Percentiles rank a stretch among this genome's conserved stretches.
These are phyloP conservation scores for Drosophila lacteicornis DNA, from an alignment of 1,140 invertebrate genomes.

Conservation along the genomic window DNA sequence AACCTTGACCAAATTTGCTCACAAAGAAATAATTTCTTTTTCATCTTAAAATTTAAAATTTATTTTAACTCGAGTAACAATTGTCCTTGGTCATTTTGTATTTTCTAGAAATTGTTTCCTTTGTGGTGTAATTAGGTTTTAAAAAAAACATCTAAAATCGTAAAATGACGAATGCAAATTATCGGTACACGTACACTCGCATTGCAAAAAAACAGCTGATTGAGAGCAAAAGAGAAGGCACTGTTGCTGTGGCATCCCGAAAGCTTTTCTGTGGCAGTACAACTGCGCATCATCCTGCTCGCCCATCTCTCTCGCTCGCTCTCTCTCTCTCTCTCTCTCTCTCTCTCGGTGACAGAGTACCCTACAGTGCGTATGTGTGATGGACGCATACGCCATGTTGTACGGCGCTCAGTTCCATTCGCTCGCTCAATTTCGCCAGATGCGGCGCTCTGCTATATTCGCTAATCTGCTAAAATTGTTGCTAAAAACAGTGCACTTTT, in stretches of 20 bases:
- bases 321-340: background rate
- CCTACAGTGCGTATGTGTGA: slow-evolving; percentile 45
- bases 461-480: slow-evolving; percentile 41
- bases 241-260: slow-evolving; percentile 20
- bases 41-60: no score
- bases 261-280: slow-evolving; percentile 27
- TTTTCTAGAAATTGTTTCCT: background rate
- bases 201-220: slow-evolving; percentile 35
- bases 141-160: slow-evolving; percentile 1
- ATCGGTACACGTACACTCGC: slow-evolving; percentile 8
- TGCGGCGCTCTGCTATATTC: slow-evolving; percentile 37
- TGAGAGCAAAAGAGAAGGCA: slow-evolving; percentile 15
- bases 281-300: slow-evolving; percentile 36
- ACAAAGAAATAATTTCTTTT: background rate
- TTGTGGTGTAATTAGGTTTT: background rate
- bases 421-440: slow-evolving; percentile 59
- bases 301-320: slow-evolving; percentile 1
- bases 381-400: slow-evolving; percentile 67
- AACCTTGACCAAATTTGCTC: background rate
- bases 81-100: background rate
- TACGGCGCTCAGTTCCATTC: slow-evolving; percentile 66
- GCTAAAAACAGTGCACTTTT: slow-evolving; percentile 39
- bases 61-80: background rate
- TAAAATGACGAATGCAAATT: slow-evolving; percentile 3
- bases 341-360: slow-evolving; percentile 4